These are phyloP conservation scores for Drosophila yooni DNA, from an alignment of 2,888 invertebrate species.

Conservation along the genomic window DNA sequence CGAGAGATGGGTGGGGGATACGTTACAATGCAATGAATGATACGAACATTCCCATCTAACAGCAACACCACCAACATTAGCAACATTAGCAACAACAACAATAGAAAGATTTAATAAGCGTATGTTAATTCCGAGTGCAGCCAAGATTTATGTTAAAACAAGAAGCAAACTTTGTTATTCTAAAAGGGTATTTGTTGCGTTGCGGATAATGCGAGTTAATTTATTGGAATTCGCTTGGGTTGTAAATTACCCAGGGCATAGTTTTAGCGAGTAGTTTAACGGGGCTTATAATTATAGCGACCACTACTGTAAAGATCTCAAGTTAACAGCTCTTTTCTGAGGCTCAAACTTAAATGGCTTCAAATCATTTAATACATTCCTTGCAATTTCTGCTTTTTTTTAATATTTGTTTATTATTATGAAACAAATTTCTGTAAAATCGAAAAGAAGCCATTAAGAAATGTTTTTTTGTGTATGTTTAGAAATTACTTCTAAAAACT, in stretches of 20 bases:
- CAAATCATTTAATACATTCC: not conserved
- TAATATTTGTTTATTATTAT: no score
- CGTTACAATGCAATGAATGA: constrained; percentile 68
- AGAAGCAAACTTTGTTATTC: constrained; percentile 35
- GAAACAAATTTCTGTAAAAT: no score
- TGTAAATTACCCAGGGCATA: not conserved
- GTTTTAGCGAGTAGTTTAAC: not conserved
- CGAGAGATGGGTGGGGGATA: not conserved
- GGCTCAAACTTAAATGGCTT: not conserved
- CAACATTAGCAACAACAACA: not conserved
- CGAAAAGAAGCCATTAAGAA: no score
- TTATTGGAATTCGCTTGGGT: constrained; percentile 15
- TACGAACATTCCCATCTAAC: constrained; percentile 15
- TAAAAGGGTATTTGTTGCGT: constrained; percentile 12
- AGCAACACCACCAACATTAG: not conserved
- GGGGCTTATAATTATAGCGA: not conserved
- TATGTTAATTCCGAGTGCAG: constrained; percentile 26
- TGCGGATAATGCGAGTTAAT: constrained; percentile 20
- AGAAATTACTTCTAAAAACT: not conserved
- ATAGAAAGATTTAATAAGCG: not conserved
- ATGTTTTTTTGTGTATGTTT: no score
- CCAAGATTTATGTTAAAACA: constrained; percentile 30
- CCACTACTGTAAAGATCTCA: not conserved
- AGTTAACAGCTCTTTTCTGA: not conserved
- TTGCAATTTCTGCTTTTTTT: no score